These are phyloP conservation scores for Astreopora myriophthalma DNA, from an alignment of 64 coral and sea anemone species.

Conservation along the genomic window DNA sequence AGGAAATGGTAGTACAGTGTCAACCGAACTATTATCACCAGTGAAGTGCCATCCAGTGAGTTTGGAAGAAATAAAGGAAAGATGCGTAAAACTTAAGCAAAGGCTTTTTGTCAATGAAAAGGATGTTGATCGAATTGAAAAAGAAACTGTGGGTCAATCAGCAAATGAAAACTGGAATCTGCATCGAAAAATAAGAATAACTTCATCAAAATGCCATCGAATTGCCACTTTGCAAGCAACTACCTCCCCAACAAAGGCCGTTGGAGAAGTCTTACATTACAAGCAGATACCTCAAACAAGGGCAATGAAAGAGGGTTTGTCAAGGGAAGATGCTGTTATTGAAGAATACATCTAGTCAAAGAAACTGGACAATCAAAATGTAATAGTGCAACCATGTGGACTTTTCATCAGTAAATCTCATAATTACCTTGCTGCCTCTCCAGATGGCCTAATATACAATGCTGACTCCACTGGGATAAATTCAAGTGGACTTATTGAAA, in stretches of 20 bases:
- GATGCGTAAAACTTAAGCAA: background rate
- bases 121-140: constrained; percentile 6
- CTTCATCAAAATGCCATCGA: constrained; percentile 66
- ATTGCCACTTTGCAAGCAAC: constrained; percentile 40
- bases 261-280: constrained; percentile 66
- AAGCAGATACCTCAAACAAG: constrained; percentile 35
- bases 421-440: constrained; percentile 30
- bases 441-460: constrained; percentile 29
- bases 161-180: constrained; percentile 50
- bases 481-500: constrained; percentile 6
- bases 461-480: background rate
- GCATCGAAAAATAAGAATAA: constrained; percentile 64
- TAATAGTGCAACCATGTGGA: constrained; percentile 36
- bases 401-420: constrained; percentile 47
- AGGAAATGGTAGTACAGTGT: background rate
- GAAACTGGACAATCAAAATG: constrained; percentile 41
- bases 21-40: constrained; percentile 18
- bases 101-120: constrained; percentile 6
- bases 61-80: constrained; percentile 28
- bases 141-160: constrained; percentile 56
- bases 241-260: constrained; percentile 71
- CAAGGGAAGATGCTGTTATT: background rate
- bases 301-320: background rate
- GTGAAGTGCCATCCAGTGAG: constrained; percentile 40
- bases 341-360: background rate